phyloP scores from a whole-genome alignment of 2,888 invertebrate species.

The Drosophila ezoana region DNA sequence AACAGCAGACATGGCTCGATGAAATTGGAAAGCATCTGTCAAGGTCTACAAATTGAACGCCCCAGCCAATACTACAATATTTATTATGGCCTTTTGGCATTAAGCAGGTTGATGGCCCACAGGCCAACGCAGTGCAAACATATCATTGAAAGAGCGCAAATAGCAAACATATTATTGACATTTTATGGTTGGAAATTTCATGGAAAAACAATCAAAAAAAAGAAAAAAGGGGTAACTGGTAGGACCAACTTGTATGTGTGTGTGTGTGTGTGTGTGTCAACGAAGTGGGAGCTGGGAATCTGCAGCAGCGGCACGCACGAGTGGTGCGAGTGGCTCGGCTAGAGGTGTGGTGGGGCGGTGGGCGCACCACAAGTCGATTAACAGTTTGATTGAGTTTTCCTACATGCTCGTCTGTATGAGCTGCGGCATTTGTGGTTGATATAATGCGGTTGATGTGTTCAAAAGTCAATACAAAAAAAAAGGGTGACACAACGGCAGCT shows the following conservation, averaged over 20 bases:
- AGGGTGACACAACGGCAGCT: slow-evolving; percentile 28
- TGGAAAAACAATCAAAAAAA: slow-evolving; percentile 59
- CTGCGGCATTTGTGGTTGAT: slow-evolving; percentile 71
- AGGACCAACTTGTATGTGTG: slow-evolving; percentile 36
- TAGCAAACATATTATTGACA: slow-evolving; percentile 75
- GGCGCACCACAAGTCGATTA: slow-evolving; percentile 66
- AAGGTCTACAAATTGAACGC: background rate
- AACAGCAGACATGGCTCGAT: background rate
- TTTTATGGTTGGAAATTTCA: slow-evolving; percentile 70
- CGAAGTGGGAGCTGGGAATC: background rate
- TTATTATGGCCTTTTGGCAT: slow-evolving; percentile 67
- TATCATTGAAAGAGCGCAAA: slow-evolving; percentile 45
- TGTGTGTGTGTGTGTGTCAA: slow-evolving; percentile 15
- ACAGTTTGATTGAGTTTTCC: slow-evolving; percentile 76
- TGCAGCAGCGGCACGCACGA: slow-evolving; percentile 26
- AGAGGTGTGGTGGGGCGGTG: background rate
- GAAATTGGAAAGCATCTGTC: slow-evolving; percentile 2
- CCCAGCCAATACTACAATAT: slow-evolving; percentile 41
- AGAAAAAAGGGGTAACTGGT: slow-evolving; percentile 38
- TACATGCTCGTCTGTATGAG: slow-evolving; percentile 26
- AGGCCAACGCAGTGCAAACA: slow-evolving; percentile 44
- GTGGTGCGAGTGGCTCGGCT: background rate
- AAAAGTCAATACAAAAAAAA: slow-evolving; percentile 66
- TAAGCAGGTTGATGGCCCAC: slow-evolving; percentile 43
- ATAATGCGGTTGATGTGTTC: slow-evolving; percentile 60